Conservation (phyloP, 2,797 vertebrate genomes). For the Peromyscus aztecus region DNA sequence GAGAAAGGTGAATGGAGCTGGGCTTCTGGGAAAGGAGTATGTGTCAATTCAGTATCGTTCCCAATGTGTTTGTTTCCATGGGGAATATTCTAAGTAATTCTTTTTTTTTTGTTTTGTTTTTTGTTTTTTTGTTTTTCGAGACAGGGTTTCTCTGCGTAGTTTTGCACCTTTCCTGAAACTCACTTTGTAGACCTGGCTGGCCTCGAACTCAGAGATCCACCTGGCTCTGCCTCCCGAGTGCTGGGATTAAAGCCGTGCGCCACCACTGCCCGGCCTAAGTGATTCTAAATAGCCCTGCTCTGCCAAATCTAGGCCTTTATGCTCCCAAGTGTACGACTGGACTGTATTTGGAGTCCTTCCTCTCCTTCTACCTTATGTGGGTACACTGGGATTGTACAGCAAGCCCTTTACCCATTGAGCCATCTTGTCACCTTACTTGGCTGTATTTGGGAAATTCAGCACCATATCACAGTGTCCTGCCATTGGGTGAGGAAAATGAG, state of each 20-base stretch:
- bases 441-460: background rate
- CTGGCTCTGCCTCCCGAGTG: no score
- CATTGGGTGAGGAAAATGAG: background rate
- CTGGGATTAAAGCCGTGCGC: no score
- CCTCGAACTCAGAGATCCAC: no score
- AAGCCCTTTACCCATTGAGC: background rate
- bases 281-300: background rate
- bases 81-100: background rate
- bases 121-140: no score
- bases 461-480: rapidly evolving
- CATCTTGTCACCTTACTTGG: background rate
- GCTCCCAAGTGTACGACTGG: background rate
- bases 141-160: no score
- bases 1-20: background rate
- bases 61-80: background rate
- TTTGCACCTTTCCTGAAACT: no score
- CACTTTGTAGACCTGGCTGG: no score
- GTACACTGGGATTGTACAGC: background rate
- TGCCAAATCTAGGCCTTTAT: background rate
- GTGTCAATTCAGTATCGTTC: background rate
- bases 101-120: no score
- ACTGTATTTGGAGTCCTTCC: background rate
- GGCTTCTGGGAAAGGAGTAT: background rate
- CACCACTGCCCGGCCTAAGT: background rate
- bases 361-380: background rate